Evolutionary conservation across 2,113 vertebrate genomes (phyloP).

Genomic region (Pongo pygmaeus): DNA sequence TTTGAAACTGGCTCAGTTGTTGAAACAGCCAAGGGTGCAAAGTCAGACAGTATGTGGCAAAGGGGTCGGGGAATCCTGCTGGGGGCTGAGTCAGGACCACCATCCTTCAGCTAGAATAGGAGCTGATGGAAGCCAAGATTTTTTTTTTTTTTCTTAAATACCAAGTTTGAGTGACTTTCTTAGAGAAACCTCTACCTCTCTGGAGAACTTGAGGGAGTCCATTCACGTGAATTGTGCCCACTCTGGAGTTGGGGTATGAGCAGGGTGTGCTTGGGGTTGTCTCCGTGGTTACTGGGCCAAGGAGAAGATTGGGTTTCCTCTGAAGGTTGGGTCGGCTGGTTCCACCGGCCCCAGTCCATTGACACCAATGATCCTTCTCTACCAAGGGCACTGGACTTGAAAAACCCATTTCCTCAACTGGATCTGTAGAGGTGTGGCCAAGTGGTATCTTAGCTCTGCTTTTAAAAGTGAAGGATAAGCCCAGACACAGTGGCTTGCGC

Average conservation of each 20-base stretch:
- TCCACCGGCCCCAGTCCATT: rapidly evolving
- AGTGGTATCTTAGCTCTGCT: neutral
- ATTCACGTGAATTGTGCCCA: neutral
- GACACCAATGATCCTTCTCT: neutral
- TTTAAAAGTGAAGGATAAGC: neutral
- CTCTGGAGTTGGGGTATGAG: neutral
- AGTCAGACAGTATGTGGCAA: neutral
- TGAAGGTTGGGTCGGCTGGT: neutral
- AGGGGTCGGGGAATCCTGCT: neutral
- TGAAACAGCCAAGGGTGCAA: neutral
- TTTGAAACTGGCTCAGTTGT: neutral
- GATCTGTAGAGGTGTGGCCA: neutral
- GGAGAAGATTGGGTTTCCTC: neutral
- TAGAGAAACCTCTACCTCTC: neutral
- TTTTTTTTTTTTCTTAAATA: neutral
- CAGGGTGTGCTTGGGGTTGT: rapidly evolving
- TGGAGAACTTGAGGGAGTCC: neutral
- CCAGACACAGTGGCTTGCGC: no score
- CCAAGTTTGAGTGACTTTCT: neutral
- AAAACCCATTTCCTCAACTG: neutral
- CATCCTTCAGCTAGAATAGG: neutral
- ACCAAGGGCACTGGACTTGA: neutral
- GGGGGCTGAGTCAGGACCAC: neutral
- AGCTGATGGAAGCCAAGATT: neutral
- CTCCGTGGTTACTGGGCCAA: neutral